Evolutionary conservation across 35 echinoderm and acorn worm genomes (phyloP), one percentile per base, ranked within the genome.

Genomic region (Acanthaster planci): DNA sequence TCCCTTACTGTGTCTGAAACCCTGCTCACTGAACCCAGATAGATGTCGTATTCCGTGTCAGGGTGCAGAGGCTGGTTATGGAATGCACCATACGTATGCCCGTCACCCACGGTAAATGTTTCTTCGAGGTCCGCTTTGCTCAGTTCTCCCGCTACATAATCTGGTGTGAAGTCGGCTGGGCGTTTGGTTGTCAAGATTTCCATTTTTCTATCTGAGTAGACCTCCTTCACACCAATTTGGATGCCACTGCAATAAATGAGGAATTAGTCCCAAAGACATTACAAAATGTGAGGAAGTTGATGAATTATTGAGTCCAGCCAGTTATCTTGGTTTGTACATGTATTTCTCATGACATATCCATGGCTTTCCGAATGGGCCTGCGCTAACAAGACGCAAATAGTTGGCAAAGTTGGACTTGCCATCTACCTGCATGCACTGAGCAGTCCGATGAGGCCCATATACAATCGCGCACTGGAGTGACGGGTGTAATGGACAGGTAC

Each of bases 11-110:
- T 27, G 9, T 72, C 7, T 31, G 64, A 72, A 72, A 72, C 30
- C 64, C 64, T 72, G 34, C 64, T 72, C 21, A 72, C 30, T 72
- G 64, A 72, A 14, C 64, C 64, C 18, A 72, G 64, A 23, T 72
- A 72, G 23, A 72, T 72, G 64, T 72, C 64, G 30, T 72, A 72
- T 8, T 35, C 10, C 14, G 64, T 72, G 64, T 72, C 30, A 8
- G 6, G 26, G 14, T 72, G 26, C 7, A 72, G 23, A 26, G 64
- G 64, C 34, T 29, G 26, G 64, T 72, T 72, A 2, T 36, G 1
- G 34, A 12, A 0, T 31, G 6, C 29, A 31, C 60, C 60, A 10
- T 0, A 34, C 34, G 64, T 72, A 14, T 72, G 10, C 34, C 64
- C 64, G 0, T 72, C 29, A 36, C 64, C 64, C 30, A 72, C 64